A percentile compares a stretch with the other conserved stretches of the same genome.
Conservation (phyloP, 64 coral and sea anemone species). For the Acropora yongei region DNA sequence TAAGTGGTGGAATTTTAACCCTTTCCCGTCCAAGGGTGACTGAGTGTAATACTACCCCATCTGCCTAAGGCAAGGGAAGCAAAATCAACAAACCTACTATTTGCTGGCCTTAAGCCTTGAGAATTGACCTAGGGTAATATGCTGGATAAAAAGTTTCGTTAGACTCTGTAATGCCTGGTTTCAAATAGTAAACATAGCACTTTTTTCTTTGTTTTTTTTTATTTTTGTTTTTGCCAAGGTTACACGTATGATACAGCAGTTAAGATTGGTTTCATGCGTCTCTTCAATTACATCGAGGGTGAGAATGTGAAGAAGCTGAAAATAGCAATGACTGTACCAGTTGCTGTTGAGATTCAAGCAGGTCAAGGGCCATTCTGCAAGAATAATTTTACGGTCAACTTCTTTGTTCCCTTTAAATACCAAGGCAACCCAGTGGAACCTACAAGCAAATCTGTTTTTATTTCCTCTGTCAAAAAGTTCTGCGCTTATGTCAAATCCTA, state of each 20-base stretch:
- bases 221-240: constrained; percentile 27
- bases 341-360: constrained; percentile 66
- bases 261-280: constrained; percentile 68
- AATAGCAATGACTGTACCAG: constrained; percentile 85
- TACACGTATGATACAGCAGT: constrained; percentile 57
- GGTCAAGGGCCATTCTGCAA: constrained; percentile 78
- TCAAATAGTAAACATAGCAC: background rate
- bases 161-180: no score
- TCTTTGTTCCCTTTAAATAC: constrained; percentile 82
- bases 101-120: no score
- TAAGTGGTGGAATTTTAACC: no score
- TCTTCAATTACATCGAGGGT: constrained; percentile 83
- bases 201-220: background rate
- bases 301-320: constrained; percentile 56
- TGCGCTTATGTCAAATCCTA: constrained; percentile 71
- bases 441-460: constrained; percentile 55
- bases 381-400: constrained; percentile 83
- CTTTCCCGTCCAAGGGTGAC: no score
- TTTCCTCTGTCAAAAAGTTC: constrained; percentile 41
- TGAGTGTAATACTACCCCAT: no score
- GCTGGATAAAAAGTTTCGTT: no score
- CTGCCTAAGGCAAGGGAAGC: no score
- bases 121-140: no score
- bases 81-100: no score
- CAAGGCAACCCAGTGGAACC: constrained; percentile 68